These are phyloP conservation scores for Drosophila pandora DNA, from an alignment of 1,140 invertebrate genomes.

Conservation along the genomic window DNA sequence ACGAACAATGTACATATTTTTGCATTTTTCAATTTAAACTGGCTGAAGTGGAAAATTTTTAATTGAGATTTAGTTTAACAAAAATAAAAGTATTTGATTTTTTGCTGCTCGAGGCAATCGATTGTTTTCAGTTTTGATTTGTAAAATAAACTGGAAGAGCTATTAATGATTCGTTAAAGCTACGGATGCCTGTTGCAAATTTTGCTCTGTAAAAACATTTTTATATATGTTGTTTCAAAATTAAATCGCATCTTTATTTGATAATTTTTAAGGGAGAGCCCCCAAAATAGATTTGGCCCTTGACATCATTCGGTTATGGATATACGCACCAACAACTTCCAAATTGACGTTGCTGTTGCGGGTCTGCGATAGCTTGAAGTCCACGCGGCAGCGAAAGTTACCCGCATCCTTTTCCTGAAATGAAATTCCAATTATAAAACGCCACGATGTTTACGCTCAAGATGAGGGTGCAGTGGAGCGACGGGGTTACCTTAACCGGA, in stretches of 20 bases:
- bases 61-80: conserved; percentile 31
- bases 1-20: conserved; percentile 14
- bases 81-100: conserved; percentile 16
- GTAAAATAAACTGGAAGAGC: not conserved
- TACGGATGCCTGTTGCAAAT: no score
- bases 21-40: conserved; percentile 17
- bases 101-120: not conserved
- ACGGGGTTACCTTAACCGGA: conserved; percentile 75
- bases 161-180: no score
- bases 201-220: no score
- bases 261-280: not conserved
- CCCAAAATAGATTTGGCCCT: conserved; percentile 15
- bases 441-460: conserved; percentile 52
- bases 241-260: no score
- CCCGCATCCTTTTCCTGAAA: conserved; percentile 88
- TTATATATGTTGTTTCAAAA: no score
- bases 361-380: conserved; percentile 92
- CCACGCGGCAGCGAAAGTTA: conserved; percentile 91
- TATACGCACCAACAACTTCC: conserved; percentile 91
- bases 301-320: conserved; percentile 17
- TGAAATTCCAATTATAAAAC: conserved; percentile 75
- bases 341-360: conserved; percentile 91
- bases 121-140: not conserved
- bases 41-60: conserved; percentile 24
- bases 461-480: not conserved